phyloP scores from a whole-genome alignment of 2,888 invertebrate genomes.

The Neria commutata region DNA sequence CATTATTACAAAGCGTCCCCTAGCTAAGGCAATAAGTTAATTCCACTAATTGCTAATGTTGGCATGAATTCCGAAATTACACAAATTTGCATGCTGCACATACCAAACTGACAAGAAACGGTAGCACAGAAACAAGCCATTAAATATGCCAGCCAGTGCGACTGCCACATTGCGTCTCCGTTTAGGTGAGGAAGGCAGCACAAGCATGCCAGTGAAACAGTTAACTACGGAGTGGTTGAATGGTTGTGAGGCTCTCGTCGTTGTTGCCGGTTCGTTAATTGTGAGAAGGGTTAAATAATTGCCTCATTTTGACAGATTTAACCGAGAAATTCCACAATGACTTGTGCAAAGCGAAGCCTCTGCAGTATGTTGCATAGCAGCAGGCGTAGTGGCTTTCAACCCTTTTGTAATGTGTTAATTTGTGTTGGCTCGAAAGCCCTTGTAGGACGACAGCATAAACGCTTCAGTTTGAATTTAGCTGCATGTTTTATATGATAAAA shows the following conservation, averaged over 20 bases:
- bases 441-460: background rate
- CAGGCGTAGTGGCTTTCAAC: background rate
- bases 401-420: slow-evolving; percentile 9
- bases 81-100: slow-evolving; percentile 13
- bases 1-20: background rate
- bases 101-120: slow-evolving; percentile 6
- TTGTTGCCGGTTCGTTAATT: background rate
- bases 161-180: background rate
- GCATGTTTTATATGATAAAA: too few relatives aligned
- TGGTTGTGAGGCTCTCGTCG: too few relatives aligned
- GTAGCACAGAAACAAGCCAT: background rate
- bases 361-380: background rate
- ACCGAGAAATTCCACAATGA: background rate
- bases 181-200: too few relatives aligned
- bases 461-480: too few relatives aligned
- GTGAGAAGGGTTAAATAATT: slow-evolving; percentile 39
- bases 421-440: background rate
- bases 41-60: background rate
- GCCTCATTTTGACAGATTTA: slow-evolving; percentile 29
- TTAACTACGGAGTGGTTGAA: background rate
- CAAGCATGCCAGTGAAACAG: background rate
- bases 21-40: background rate
- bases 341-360: background rate
- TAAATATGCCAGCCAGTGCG: too few relatives aligned
- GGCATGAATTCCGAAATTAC: slow-evolving; percentile 1